Base-by-base conservation (phyloP, 2,888 invertebrate genomes). In the Suillia variegata region DNA sequence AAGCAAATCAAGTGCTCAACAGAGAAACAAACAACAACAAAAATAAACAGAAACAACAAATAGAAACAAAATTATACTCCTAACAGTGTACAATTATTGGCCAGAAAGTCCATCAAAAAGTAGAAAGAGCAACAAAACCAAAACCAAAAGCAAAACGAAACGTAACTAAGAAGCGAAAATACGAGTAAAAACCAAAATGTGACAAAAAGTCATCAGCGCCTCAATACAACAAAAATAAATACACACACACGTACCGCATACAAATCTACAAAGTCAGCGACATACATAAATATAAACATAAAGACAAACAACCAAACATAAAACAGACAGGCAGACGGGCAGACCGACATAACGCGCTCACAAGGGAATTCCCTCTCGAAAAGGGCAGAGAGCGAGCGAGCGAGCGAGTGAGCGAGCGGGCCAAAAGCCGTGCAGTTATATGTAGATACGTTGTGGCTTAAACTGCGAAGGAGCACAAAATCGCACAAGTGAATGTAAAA, bases 291-390 rank as follows among this genome's bases (percentile, higher is more conserved):
- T n/a, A n/a, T n/a, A n/a, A n/a, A n/a, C n/a, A n/a, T n/a, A n/a
- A n/a, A n/a, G 47, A 61, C 47, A 57, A 24, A 12, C 13, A 57
- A 53, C 10, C 2, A 54, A 49, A 18, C 51, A 33, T 13, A 54
- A n/a, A n/a, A n/a, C n/a, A n/a, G n/a, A n/a, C 48, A 55, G 54
- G 38, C 21, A 8, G 47, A 2, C 49, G 53, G 52, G 22, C 55
- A 17, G 48, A 59, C 17, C 50, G 17, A 20, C 26, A 15, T 47
- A 45, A 20, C 34, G 33, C 58, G 54, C 61, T 63, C 60, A 63
- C 61, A 54, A 69, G 76, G 75, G 76, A 76, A 76, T 76, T 74
- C 76, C 75, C 73, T 74, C 68, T 66, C 62, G n/a, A n/a, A n/a
- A n/a, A n/a, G n/a, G n/a, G n/a, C n/a, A n/a, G n/a, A n/a, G n/a